These are phyloP conservation scores for Ceratoteleas bidentatus DNA, from an alignment of 1,140 invertebrate species.

Conservation along the genomic window DNA sequence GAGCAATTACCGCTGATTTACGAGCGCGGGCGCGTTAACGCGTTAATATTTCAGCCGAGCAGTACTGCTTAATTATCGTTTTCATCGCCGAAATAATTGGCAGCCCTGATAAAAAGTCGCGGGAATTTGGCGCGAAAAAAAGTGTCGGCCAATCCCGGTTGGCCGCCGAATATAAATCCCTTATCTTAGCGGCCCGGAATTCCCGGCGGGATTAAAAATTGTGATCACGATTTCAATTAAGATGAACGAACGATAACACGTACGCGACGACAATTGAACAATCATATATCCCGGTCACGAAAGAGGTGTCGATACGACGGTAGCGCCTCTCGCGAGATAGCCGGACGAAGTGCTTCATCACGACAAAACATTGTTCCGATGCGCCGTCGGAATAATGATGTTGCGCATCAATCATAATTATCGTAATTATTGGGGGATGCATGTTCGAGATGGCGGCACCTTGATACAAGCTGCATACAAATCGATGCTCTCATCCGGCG, in stretches of 20 bases:
- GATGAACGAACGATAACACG: conserved; percentile 29
- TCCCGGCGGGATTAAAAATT: conserved; percentile 22
- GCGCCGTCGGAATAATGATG: conserved; percentile 40
- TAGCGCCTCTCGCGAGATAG: conserved; percentile 25
- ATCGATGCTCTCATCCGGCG: neutral
- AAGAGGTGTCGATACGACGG: conserved; percentile 20
- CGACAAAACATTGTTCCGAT: conserved; percentile 43
- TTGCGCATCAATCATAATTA: conserved; percentile 46
- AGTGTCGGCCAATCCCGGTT: no score
- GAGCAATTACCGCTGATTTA: conserved; percentile 11
- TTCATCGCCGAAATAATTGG: neutral
- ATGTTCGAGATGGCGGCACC: conserved; percentile 30
- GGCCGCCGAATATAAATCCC: neutral
- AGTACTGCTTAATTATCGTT: neutral
- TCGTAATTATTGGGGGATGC: conserved; percentile 41
- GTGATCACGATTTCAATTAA: conserved; percentile 45
- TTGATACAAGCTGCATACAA: conserved; percentile 46
- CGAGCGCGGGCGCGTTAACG: neutral
- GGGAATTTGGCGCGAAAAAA: neutral
- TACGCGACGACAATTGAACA: conserved; percentile 32
- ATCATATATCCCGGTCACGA: conserved; percentile 31
- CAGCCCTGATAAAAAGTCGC: neutral
- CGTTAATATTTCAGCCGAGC: no score
- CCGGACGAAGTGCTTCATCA: conserved; percentile 23
- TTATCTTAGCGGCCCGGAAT: conserved; percentile 1